Percentiles rank a stretch among this genome's conserved stretches.
Conservation (phyloP, 2,113 vertebrate species). For the Gila orcuttii region DNA sequence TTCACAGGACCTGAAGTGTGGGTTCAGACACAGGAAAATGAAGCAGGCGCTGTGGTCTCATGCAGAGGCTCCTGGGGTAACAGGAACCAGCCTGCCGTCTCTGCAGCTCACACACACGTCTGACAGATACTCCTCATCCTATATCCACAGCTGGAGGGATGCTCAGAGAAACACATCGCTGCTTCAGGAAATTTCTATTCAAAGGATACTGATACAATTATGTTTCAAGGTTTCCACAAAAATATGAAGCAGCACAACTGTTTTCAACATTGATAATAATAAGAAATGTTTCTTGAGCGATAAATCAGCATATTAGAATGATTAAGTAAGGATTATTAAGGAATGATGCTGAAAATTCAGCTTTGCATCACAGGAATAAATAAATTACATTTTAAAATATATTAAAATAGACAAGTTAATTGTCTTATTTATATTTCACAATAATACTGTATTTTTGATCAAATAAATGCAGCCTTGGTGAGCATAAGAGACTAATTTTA, state of each 20-base stretch:
- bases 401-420: no score
- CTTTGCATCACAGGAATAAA: no score
- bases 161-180: not conserved
- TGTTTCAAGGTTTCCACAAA: not conserved
- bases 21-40: constrained; percentile 17
- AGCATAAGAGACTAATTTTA: not conserved
- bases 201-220: not conserved
- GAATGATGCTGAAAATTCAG: not conserved
- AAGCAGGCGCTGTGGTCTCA: not conserved
- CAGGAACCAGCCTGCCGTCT: not conserved
- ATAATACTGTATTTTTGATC: not conserved
- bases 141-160: not conserved
- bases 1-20: not conserved
- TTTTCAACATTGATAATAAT: not conserved
- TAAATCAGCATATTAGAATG: not conserved
- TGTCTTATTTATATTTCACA: no score
- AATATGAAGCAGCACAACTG: not conserved
- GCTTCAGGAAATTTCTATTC: not conserved
- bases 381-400: no score
- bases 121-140: not conserved
- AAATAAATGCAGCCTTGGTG: not conserved
- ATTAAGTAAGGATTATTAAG: no score
- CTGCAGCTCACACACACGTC: not conserved
- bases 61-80: not conserved
- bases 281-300: not conserved